Evolutionary conservation across 2,797 vertebrate species (phyloP).

Genomic region (Ctenopoma kingsleyae): DNA sequence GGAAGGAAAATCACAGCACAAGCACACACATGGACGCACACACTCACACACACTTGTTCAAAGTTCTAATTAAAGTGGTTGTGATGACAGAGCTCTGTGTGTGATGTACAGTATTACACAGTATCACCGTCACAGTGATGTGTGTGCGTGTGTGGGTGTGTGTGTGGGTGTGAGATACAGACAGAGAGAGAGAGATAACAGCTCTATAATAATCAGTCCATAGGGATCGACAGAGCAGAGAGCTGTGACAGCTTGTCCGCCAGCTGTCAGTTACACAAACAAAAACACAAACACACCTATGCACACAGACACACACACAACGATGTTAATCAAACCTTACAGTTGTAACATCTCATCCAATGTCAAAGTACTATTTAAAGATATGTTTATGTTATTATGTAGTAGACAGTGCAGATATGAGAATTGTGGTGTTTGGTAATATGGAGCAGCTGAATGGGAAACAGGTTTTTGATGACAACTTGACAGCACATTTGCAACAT

Average conservation of each 20-base stretch:
- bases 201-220: slow-evolving; percentile 78
- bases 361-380: slow-evolving; percentile 53
- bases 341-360: slow-evolving; percentile 53
- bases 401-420: slow-evolving; percentile 12
- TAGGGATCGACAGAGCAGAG: slow-evolving; percentile 68
- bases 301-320: slow-evolving; percentile 18
- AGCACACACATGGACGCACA: slow-evolving; percentile 9
- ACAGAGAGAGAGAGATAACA: slow-evolving; percentile 57
- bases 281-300: slow-evolving; percentile 40
- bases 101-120: slow-evolving; percentile 73
- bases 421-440: slow-evolving; percentile 27
- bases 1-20: slow-evolving; percentile 46
- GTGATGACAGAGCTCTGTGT: slow-evolving; percentile 73
- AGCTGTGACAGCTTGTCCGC: slow-evolving; percentile 76
- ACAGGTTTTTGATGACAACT: slow-evolving; percentile 42
- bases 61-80: slow-evolving; percentile 78
- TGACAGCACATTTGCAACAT: slow-evolving; percentile 51
- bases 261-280: slow-evolving; percentile 67
- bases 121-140: slow-evolving; percentile 54
- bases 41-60: slow-evolving; percentile 27
- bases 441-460: slow-evolving; percentile 28
- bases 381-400: slow-evolving; percentile 32
- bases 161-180: slow-evolving; percentile 13
- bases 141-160: slow-evolving; percentile 24
- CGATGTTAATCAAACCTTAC: slow-evolving; percentile 61